Base-by-base conservation (phyloP, 2,888 invertebrate genomes). In the Leucozona laternaria region DNA sequence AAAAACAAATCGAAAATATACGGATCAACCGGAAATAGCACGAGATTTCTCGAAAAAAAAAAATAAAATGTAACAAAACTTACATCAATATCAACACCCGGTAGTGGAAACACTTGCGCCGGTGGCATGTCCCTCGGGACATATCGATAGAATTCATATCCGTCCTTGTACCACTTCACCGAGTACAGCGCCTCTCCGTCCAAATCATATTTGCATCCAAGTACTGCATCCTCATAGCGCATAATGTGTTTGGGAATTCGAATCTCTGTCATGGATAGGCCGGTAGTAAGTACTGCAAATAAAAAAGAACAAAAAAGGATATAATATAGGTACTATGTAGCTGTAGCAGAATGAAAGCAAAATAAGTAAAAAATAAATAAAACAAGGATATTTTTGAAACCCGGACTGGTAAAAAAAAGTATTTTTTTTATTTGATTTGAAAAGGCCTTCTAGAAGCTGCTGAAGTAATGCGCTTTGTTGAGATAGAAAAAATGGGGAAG, bases 91-190 rank as follows among this genome's bases (percentile, higher is more conserved):
- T 95, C 95, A 79, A 97, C 96, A 88, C 97, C 97, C 0, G 96
- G 96, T 89, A 97, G 93, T 71, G 94, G 94, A 92, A 97, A 97
- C 90, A 96, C 95, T 92, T 96, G 95, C 50, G 96, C 95, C 2
- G 96, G 96, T 80, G 97, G 97, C 90, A 94, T 94, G 92, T 97
- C 97, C 72, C 96, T 94, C 22, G 97, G 97, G 89, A 97, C 96
- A 93, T 95, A 97, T 87, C 97, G 94, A 94, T 96, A 97, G 94
- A 97, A 97, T 93, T 97, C 97, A 92, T 96, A 95, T 88, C 97
- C 97, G 91, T 97, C 97, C 92, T 97, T 97, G 94, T 97, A 97
- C 97, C 97, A 97, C 93, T 97, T 97, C 90, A 97, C 97, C 40
- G 97, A 97, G 93, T 97, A 97, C 62, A 97, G 94, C 66, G 95